Evolutionary conservation across 2,797 vertebrate genomes (phyloP).

Genomic region (Danio jaintianensis): DNA sequence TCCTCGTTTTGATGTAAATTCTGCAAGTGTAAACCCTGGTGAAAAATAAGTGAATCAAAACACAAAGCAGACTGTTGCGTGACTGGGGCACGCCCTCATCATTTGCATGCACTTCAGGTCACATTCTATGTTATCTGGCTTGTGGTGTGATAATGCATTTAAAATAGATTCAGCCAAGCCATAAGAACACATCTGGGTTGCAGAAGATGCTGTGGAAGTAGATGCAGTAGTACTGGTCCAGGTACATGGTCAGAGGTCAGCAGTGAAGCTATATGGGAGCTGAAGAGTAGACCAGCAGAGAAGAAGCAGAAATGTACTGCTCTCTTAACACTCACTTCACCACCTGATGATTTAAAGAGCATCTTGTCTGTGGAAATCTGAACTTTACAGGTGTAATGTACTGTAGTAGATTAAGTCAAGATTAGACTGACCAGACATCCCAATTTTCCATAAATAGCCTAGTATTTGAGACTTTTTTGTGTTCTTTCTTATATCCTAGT

Average conservation of each 20-base stretch:
- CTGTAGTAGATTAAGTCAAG: too few relatives aligned
- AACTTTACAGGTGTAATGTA: constrained; percentile 4
- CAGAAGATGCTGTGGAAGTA: background rate
- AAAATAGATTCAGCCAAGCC: background rate
- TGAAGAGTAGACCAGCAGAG: background rate
- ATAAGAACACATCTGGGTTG: background rate
- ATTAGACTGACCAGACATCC: background rate
- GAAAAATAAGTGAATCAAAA: too few relatives aligned
- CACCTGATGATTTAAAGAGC: background rate
- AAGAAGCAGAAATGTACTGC: background rate
- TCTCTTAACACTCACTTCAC: background rate
- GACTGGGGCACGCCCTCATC: too few relatives aligned
- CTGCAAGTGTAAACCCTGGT: too few relatives aligned
- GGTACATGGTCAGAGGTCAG: background rate
- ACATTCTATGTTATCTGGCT: too few relatives aligned
- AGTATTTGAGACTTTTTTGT: background rate
- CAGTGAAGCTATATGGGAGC: background rate
- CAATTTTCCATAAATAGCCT: background rate
- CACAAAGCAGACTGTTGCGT: too few relatives aligned
- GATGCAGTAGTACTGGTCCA: background rate
- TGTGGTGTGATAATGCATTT: background rate
- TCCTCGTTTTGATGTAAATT: too few relatives aligned
- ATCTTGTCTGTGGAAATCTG: constrained; percentile 15
- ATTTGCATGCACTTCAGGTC: too few relatives aligned
- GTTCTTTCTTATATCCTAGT: background rate